Base-by-base conservation (phyloP, 23 tunicate species). In the Diplosoma virens region DNA sequence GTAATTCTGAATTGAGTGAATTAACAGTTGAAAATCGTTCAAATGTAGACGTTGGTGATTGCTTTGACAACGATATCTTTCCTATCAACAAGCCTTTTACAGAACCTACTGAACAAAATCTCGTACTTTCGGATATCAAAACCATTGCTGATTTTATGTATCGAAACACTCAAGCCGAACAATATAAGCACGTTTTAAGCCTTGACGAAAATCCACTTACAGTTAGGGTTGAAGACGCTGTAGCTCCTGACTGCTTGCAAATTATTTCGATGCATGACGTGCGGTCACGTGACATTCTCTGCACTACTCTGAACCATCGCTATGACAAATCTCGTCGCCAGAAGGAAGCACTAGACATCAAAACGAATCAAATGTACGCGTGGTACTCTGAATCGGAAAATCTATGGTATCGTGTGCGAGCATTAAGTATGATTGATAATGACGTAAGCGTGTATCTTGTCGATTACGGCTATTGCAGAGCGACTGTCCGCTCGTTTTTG, bases 381-480 rank as follows among this genome's bases (percentile, higher is more conserved):
- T 20, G 66, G 35, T 37, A 30, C 26, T 25, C 47, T 37, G 24
- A 14, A 22, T 64, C 3, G 6, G 41, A 24, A 45, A 64, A 1
- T 6, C 17, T 27, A 0, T 84, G 82, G 78, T 55, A 54, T 66
- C 70, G 89, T 20, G 89, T 77, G 0, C 55, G 48, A 27, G 61
- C 77, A 1, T 33, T 45, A 34, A 77, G 66, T 64, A 26, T 23
- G 4, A 25, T 76, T 4, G 61, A 58, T 55, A 30, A 67, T 55
- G 22, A 37, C 20, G 5, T 68, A 24, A 76, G 82, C 37, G 78
- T 77, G 4, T 84, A 84, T 29, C 33, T 76, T 28, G n/a, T 77
- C n/a, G 89, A 84, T 28, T 77, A 54, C 26, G 89, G 89, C 2
- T 27, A 50, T 3, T 84, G 71, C 45, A 41, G 20, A 41, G 60